Evolutionary conservation across 2,113 vertebrate genomes (phyloP), one percentile per base, ranked within the genome.

Genomic region (Anarhynchus alexandrinus): DNA sequence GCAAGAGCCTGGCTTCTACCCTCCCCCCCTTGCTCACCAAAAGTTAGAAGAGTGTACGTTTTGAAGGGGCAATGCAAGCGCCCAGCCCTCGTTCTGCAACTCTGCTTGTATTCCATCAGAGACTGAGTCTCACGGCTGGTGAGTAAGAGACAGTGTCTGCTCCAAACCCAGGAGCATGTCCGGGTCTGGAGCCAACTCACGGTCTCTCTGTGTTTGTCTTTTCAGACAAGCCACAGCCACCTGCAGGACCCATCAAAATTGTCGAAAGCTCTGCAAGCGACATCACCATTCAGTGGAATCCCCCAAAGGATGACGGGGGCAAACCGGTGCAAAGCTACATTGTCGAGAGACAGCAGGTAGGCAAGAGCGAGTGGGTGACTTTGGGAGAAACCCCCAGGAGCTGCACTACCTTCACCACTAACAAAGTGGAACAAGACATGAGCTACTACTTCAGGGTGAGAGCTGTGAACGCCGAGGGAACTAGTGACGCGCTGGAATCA

Each of bases 381-480:
- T 83, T 99, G 80, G 99, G 98, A 18, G 97, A 99, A 64, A 71
- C 96, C 66, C 94, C 95, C 5, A 95, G 91, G 25, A 97, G 97
- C 93, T 96, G 89, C 55, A 98, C 97, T 34, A 97, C 91, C 70
- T 99, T 98, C 96, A 98, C 97, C 5, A 98, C 98, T 2, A 96
- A 93, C 80, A 97, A 96, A 34, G 98, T 99, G 78, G 98, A 98
- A 49, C 98, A 95, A 84, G 98, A 98, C 77, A 97, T 76, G 90
- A 99, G 97, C 95, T 99, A 99, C 91, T 95, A 97, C 96, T 99
- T 99, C 97, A 98, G 97, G 13, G 98, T 99, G 94, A 97, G 95
- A 30, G 98, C 99, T 1, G 94, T 98, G 94, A 99, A 97, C 38
- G 96, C 98, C 0, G 98, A 99, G 95, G 99, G 99, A 25, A 58